Evolutionary conservation across 1,140 invertebrate species (phyloP), one percentile per base, ranked within the genome.

Genomic region (Papilio xuthus): DNA sequence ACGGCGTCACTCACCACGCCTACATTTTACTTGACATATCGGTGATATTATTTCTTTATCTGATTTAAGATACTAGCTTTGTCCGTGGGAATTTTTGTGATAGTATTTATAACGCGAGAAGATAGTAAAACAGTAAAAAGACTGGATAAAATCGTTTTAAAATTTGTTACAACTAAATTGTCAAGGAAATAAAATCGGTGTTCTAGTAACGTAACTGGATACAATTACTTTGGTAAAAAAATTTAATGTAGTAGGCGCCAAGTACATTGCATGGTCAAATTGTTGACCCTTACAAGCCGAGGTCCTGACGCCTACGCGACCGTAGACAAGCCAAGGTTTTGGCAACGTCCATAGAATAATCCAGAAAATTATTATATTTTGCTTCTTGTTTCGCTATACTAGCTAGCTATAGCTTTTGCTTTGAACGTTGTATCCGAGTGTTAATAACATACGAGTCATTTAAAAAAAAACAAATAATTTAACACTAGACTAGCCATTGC

Each of bases 1-100:
- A 60, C 56, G 56, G 23, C 56, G 56, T 60, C 56, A 60, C 13
- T 13, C 23, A 60, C 23, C 56, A 60, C 56, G 56, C 56, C 56
- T 26, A 60, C 56, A 60, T 60, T 28, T 4, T 15, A 26, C 9
- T 26, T 56, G 23, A 26, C 23, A 4, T 60, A 60, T 60, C 4
- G 23, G 23, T 60, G 12, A 28, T 60, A 60, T 47, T 47, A 47
- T 13, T 26, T 60, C n/a, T 60, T 60, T 60, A 60, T 60, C 56
- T 60, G 56, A 60, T 60, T 60, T 26, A 56, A 23, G 53, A 56
- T 60, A 60, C 10, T 26, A 28, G 10, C 9, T 53, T 1, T 37
- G 20, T 53, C 56, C 56, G 56, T 60, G 56, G 56, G 56, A 60
- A 60, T 60, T 4, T 60, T 60, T 15, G 3, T 60, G 56, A 60